These are phyloP conservation scores for Xiphorhynchus elegans DNA, from an alignment of 2,113 vertebrate species.

Conservation along the genomic window DNA sequence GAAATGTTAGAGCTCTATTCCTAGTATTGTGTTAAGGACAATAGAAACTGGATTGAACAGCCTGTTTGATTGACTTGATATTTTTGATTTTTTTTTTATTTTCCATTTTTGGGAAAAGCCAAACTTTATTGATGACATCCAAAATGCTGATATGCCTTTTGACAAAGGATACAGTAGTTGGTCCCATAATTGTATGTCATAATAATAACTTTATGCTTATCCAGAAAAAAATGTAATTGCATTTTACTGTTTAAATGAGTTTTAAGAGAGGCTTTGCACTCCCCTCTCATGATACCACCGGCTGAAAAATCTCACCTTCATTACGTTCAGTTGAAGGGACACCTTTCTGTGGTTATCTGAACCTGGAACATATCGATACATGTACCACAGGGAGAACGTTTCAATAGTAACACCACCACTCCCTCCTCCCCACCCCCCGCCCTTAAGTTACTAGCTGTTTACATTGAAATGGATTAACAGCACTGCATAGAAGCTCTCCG, in stretches of 20 bases:
- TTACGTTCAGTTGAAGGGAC: background rate
- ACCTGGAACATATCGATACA: background rate
- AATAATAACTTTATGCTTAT: background rate
- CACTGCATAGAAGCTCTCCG: background rate
- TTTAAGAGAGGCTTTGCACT: background rate
- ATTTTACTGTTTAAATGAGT: background rate
- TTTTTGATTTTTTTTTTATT: background rate
- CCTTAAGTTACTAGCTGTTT: background rate
- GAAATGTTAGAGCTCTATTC: conserved; percentile 67
- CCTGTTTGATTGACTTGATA: background rate
- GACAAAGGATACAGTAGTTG: background rate
- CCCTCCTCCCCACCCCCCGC: accelerated
- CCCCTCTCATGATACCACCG: background rate
- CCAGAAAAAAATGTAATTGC: background rate
- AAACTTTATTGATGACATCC: background rate
- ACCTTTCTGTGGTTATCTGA: background rate
- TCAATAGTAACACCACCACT: background rate
- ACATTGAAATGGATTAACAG: background rate
- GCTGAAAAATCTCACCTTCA: background rate
- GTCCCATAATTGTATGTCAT: background rate
- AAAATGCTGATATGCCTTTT: background rate
- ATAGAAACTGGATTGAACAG: background rate
- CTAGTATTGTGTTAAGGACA: conserved; percentile 74
- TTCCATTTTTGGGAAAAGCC: background rate
- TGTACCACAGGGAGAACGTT: background rate